These are phyloP conservation scores for Eupleurogrammus muticus DNA, from an alignment of 2,797 vertebrate species.

Conservation along the genomic window DNA sequence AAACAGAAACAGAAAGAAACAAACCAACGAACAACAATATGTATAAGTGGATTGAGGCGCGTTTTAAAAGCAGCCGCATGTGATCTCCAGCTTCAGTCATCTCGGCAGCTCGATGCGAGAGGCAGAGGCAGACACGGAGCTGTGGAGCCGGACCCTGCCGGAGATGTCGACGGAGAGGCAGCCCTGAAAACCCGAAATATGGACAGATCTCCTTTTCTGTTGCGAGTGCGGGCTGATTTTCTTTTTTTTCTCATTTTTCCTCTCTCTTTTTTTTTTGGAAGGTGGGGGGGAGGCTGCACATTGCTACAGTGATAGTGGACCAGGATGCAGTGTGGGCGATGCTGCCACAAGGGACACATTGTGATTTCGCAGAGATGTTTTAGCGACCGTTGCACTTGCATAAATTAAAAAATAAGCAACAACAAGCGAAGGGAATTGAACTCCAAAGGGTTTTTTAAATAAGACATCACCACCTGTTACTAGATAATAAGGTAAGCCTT, in stretches of 20 bases:
- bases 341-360: conserved; percentile 81
- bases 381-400: conserved; percentile 71
- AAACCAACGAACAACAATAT: no score
- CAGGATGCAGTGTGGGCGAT: conserved; percentile 80
- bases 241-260: conserved; percentile 2
- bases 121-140: conserved; percentile 49
- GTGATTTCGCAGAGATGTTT: conserved; percentile 78
- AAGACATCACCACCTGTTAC: conserved; percentile 84
- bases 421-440: conserved; percentile 54
- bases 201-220: conserved; percentile 57
- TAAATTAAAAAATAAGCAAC: conserved; percentile 64
- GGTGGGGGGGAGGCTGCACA: conserved; percentile 47
- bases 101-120: conserved; percentile 73
- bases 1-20: conserved; percentile 44
- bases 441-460: conserved; percentile 57
- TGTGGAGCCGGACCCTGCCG: conserved; percentile 67
- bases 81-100: conserved; percentile 79
- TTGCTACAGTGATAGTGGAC: conserved; percentile 70
- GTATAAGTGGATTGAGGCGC: conserved; percentile 68
- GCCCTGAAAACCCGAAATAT: conserved; percentile 72
- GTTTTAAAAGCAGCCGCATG: conserved; percentile 69
- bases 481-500: conserved; percentile 80
- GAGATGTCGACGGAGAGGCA: conserved; percentile 76
- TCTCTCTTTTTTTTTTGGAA: no score
- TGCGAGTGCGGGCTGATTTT: conserved; percentile 59